Conservation (phyloP, 2,888 invertebrate species). For the Andrena bucephala region DNA sequence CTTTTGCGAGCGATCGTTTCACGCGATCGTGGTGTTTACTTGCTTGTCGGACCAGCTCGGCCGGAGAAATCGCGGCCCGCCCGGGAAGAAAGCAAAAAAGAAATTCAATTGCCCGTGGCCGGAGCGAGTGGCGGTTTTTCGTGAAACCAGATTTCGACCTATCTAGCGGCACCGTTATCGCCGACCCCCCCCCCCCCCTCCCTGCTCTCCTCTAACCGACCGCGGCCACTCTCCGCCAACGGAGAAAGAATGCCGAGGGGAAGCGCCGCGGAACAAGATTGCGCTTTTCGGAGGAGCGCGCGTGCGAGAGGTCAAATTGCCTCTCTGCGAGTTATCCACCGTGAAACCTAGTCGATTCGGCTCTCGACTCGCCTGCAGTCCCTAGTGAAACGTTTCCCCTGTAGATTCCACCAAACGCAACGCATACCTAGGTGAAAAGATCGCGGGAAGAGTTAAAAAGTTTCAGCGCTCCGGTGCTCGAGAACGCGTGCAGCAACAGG, state of each 20-base stretch:
- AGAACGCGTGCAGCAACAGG: too few species aligned
- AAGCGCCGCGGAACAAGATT: conserved; percentile 7
- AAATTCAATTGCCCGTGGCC: conserved; percentile 31
- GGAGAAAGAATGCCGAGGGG: neutral
- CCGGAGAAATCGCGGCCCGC: neutral
- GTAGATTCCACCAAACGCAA: too few species aligned
- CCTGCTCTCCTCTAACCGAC: neutral
- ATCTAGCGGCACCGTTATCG: conserved; percentile 24
- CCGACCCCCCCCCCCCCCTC: neutral
- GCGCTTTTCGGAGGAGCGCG: conserved; percentile 41
- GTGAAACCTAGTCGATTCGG: neutral
- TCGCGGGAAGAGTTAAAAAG: too few species aligned
- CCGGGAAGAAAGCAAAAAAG: conserved; percentile 16
- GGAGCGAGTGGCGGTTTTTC: conserved; percentile 7
- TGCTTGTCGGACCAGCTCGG: neutral
- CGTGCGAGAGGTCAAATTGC: conserved; percentile 50
- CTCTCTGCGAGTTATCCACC: conserved; percentile 34
- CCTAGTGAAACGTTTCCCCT: too few species aligned
- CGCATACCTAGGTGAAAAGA: too few species aligned
- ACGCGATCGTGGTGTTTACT: conserved; percentile 12
- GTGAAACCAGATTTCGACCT: conserved; percentile 15
- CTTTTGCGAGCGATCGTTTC: conserved; percentile 21
- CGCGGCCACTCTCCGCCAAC: neutral
- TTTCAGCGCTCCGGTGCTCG: too few species aligned
- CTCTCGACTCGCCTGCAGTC: neutral